Evolutionary conservation across 2,888 invertebrate species (phyloP).

Genomic region (Melinaea menophilus): DNA sequence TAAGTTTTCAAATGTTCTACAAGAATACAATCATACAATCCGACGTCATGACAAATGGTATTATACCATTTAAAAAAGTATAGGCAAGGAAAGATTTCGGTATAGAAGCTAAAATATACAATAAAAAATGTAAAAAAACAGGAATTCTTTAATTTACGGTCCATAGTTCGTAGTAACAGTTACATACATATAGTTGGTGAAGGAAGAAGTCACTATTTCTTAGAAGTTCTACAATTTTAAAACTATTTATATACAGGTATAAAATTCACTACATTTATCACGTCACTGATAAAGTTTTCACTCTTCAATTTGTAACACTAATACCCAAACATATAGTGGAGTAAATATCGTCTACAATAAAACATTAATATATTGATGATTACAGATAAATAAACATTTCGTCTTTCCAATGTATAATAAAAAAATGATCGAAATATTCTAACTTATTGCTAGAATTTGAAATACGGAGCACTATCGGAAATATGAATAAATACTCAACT

Average conservation of each 20-base stretch:
- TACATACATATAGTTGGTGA: constrained; percentile 67
- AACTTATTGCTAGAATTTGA: too few species aligned
- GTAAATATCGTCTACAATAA: constrained; percentile 22
- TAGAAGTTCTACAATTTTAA: constrained; percentile 54
- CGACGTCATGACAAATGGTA: too few species aligned
- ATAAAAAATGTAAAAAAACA: constrained; percentile 49
- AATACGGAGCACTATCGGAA: background rate
- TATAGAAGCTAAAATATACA: constrained; percentile 11
- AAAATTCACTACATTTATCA: constrained; percentile 67
- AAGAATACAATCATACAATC: too few species aligned
- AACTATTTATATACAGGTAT: constrained; percentile 72
- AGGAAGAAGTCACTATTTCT: constrained; percentile 69
- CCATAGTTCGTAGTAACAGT: constrained; percentile 65
- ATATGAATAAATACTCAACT: constrained; percentile 29
- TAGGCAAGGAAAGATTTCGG: too few species aligned
- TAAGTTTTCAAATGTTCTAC: too few species aligned
- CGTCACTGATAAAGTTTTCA: constrained; percentile 57
- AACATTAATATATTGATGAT: constrained; percentile 1
- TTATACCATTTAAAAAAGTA: too few species aligned
- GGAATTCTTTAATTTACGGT: constrained; percentile 60
- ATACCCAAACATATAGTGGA: constrained; percentile 33
- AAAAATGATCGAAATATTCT: too few species aligned
- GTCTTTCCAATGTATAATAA: constrained; percentile 7
- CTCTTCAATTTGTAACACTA: constrained; percentile 40
- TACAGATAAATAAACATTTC: constrained; percentile 11